These are phyloP conservation scores for Cydia strobilella DNA, from an alignment of 1,140 invertebrate species.

Conservation along the genomic window DNA sequence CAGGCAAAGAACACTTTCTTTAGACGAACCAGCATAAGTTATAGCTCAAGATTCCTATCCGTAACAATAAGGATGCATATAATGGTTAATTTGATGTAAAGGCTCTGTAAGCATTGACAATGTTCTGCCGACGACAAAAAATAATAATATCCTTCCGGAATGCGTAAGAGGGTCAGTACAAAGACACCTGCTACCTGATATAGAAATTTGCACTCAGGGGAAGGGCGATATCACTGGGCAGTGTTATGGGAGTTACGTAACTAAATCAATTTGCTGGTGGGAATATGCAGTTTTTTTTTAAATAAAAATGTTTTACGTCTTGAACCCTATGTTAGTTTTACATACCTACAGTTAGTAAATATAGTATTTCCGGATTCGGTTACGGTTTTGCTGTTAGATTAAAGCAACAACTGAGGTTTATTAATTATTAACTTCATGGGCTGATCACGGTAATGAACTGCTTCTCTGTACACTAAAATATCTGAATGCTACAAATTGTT, in stretches of 20 bases:
- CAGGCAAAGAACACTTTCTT: not conserved
- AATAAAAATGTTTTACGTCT: too few species aligned
- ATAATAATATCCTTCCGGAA: conserved; percentile 13
- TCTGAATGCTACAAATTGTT: not conserved
- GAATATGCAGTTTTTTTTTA: not conserved
- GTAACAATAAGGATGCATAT: not conserved
- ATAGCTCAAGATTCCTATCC: not conserved
- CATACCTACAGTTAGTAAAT: too few species aligned
- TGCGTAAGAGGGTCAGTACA: conserved; percentile 36
- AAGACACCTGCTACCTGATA: conserved; percentile 52
- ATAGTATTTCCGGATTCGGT: too few species aligned
- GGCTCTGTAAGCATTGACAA: not conserved
- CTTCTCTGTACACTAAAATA: too few species aligned
- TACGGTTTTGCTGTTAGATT: too few species aligned
- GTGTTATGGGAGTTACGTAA: not conserved
- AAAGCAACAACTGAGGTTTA: too few species aligned
- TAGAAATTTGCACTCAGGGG: conserved; percentile 12
- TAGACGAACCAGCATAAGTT: not conserved
- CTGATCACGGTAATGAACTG: too few species aligned
- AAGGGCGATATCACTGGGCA: not conserved
- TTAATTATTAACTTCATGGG: too few species aligned
- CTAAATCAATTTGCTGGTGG: not conserved
- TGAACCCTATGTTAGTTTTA: too few species aligned
- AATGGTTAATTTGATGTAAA: not conserved
- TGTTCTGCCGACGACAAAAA: conserved; percentile 14